These are phyloP conservation scores for Hemicentrotus pulcherrimus DNA, from an alignment of 35 echinoderm and acorn worm genomes.

Conservation along the genomic window DNA sequence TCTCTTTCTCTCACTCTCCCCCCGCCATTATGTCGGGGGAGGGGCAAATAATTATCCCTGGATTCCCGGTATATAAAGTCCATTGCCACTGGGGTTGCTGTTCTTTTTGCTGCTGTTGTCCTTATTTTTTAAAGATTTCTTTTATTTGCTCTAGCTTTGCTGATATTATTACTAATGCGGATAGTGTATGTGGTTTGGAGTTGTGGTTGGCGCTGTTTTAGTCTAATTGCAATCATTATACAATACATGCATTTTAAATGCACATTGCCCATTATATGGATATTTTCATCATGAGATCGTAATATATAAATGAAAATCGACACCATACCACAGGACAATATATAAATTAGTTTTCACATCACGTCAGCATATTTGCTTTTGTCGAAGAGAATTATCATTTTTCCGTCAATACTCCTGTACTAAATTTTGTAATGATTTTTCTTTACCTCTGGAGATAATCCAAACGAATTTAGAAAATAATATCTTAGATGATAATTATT, in stretches of 20 bases:
- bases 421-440: too few species aligned
- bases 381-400: background rate
- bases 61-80: background rate
- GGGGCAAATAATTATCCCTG: background rate
- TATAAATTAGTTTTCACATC: too few species aligned
- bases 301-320: background rate
- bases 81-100: background rate
- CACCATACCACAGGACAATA: background rate
- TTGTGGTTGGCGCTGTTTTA: background rate
- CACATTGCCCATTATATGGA: background rate
- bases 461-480: too few species aligned
- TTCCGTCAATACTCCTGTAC: too few species aligned
- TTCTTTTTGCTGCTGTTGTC: background rate
- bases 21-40: too few species aligned
- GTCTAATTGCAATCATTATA: background rate
- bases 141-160: background rate
- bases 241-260: background rate
- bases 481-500: too few species aligned
- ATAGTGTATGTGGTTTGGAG: background rate
- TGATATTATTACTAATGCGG: background rate
- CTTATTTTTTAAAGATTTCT: background rate
- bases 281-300: background rate
- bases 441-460: too few species aligned
- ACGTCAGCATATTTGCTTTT: background rate
- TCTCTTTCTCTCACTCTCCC: too few species aligned